phyloP scores from a whole-genome alignment of 2,888 invertebrate genomes.

The Polia nebulosa region DNA sequence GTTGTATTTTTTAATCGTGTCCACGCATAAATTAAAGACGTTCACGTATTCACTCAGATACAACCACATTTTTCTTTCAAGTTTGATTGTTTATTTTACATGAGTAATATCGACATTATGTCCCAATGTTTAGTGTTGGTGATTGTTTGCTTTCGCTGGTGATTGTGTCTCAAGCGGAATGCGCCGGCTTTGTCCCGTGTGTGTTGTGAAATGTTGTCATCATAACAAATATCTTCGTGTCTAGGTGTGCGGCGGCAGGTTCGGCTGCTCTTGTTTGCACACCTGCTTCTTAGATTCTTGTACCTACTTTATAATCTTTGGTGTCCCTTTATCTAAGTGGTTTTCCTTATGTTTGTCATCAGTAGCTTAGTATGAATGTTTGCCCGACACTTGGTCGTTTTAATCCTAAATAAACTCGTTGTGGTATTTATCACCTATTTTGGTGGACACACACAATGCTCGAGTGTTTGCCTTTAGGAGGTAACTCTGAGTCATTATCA shows the following conservation, averaged over 20 bases:
- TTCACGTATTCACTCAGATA: conserved; percentile 62
- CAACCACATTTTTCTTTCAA: conserved; percentile 37
- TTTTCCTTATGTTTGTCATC: conserved; percentile 33
- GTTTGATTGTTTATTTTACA: conserved; percentile 33
- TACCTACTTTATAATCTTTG: conserved; percentile 41
- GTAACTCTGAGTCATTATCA: conserved; percentile 53
- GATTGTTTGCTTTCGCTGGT: conserved; percentile 62
- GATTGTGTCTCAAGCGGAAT: conserved; percentile 69
- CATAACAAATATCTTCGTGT: conserved; percentile 68
- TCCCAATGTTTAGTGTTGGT: conserved; percentile 63
- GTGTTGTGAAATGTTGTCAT: conserved; percentile 69
- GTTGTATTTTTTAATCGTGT: conserved; percentile 76
- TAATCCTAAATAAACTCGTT: conserved; percentile 45
- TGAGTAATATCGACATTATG: conserved; percentile 62
- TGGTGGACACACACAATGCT: conserved; percentile 46
- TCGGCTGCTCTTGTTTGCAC: conserved; percentile 69
- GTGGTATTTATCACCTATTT: conserved; percentile 49
- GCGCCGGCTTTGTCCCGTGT: conserved; percentile 68
- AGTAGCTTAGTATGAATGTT: conserved; percentile 41
- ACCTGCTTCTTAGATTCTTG: conserved; percentile 71
- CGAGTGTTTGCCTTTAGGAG: conserved; percentile 37
- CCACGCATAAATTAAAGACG: conserved; percentile 76
- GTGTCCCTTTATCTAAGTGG: conserved; percentile 38
- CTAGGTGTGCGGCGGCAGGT: conserved; percentile 56
- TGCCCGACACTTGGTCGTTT: conserved; percentile 17